Evolutionary conservation across 1,140 invertebrate genomes (phyloP), one percentile per base, ranked within the genome.

Genomic region (Dufourea novaeangliae): DNA sequence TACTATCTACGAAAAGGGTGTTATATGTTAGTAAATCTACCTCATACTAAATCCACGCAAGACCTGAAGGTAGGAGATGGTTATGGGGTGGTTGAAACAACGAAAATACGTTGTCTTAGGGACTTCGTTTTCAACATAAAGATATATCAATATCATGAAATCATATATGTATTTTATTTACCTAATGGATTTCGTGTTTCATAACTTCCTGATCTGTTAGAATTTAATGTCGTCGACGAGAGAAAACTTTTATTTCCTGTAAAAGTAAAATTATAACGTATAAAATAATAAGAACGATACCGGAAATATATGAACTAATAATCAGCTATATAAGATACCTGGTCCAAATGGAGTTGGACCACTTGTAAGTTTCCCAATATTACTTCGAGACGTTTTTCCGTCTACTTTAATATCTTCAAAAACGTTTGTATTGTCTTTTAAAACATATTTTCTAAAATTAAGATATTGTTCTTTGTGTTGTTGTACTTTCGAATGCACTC

Each of bases 391-490:
- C 44, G 78, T 84, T 82, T 91, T 92, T 57, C 75, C 85, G 69
- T 87, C 90, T 6, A 79, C 39, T 41, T 90, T 90, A 7, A 89
- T 87, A 46, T 93, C 93, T 59, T 96, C 95, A 86, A 97, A 97
- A 5, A 97, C 95, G 88, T 97, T 96, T 11, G 95, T 95, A 39
- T 93, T 93, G 87, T 98, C 97, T 79, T 96, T 96, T 37, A 97
- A 92, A 8, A 96, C 93, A 73, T 96, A 95, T 87, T 96, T 96
- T 25, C 96, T 91, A 54, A 97, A 94, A 86, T 96, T 96, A 0
- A 97, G 90, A 88, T 97, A 98, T 62, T 97, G 95, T 79, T 97
- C 96, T 90, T 97, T 97, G 86, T 97, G 96, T 7, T 94, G 94
- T 83, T 96, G 95, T 8, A 95, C 95, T 73, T 94, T 94, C 82